Conservation (phyloP, 2,113 vertebrate genomes). For the Ranitomeya variabilis region DNA sequence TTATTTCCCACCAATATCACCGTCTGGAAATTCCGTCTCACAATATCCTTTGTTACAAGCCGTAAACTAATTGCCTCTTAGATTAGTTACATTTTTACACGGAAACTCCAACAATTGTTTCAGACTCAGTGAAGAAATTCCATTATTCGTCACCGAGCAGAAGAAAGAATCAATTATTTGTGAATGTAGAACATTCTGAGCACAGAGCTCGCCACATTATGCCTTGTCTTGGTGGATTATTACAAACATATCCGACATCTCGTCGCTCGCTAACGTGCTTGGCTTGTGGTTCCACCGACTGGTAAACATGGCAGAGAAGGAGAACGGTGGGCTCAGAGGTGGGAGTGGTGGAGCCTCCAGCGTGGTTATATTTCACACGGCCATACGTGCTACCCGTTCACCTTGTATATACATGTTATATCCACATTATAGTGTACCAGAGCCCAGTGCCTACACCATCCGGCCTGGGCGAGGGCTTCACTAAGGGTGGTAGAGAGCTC, state of each 20-base stretch:
- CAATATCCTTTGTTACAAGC: conserved; percentile 29
- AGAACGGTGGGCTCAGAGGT: neutral
- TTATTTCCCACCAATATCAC: conserved; percentile 33
- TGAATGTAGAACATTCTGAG: conserved; percentile 20
- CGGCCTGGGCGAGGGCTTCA: neutral
- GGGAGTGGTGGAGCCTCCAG: neutral
- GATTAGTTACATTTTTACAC: conserved; percentile 31
- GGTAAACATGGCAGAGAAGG: neutral
- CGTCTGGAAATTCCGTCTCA: conserved; percentile 10
- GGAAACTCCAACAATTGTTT: conserved; percentile 27
- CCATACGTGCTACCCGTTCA: neutral
- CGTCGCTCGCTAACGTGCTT: neutral
- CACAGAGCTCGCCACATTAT: neutral
- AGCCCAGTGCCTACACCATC: too few relatives aligned
- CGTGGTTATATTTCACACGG: neutral
- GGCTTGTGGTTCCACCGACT: neutral
- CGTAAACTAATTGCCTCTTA: conserved; percentile 44
- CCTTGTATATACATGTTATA: too few relatives aligned
- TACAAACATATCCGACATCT: conserved; percentile 17
- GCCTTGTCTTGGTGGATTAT: conserved; percentile 38
- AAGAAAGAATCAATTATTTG: conserved; percentile 50
- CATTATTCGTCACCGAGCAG: conserved; percentile 39
- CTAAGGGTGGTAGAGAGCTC: neutral
- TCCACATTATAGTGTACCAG: too few relatives aligned
- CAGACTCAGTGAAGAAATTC: conserved; percentile 10